Base-by-base conservation (phyloP, 2,113 vertebrate genomes). In the Hiodon alosoides region DNA sequence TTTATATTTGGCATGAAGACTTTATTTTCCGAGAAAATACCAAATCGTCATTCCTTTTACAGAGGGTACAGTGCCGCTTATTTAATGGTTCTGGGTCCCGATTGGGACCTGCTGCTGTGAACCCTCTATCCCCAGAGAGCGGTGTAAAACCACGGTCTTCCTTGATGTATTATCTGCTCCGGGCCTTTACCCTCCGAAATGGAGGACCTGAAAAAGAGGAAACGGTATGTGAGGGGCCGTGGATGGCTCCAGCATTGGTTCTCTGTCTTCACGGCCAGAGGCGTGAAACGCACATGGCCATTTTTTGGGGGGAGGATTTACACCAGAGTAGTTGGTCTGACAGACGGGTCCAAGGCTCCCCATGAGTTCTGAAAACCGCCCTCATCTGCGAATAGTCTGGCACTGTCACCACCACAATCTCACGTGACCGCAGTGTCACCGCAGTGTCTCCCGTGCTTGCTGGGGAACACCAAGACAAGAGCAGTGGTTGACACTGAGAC, bases 1-100 rank as follows among this genome's bases (percentile, higher is more conserved):
- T 17, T 81, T 80, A 51, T 81, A 73, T 84, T 82, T 79, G 69
- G 74, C 48, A 52, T 77, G 60, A 79, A 84, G 83, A 81, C 76
- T 81, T 73, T 52, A 78, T 17, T 81, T 51, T 67, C 76, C 74
- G 79, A 50, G 71, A 73, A 66, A 61, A 8, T 74, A 47, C 48
- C 70, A 71, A 17, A 46, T 47, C 16, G 11, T 8, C 31, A 31
- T 31, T 31, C 31, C 31, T 58, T 69, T 71, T n/a, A 58, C 55
- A 71, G 8, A 53, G 7, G 69, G 52, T 55, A 46, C 68, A 13
- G 55, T 48, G 0, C 55, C 14, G 9, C 50, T 54, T 48, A 55
- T 71, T 31, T 17, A n/a, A 7, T 0, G 8, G 54, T 14, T 50
- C n/a, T 10, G 14, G 70, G 57, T 71, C 55, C 55, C 14, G 57